These are phyloP conservation scores for Holothuria scabra DNA, from an alignment of 53 echinoderm and acorn worm species.

Conservation along the genomic window DNA sequence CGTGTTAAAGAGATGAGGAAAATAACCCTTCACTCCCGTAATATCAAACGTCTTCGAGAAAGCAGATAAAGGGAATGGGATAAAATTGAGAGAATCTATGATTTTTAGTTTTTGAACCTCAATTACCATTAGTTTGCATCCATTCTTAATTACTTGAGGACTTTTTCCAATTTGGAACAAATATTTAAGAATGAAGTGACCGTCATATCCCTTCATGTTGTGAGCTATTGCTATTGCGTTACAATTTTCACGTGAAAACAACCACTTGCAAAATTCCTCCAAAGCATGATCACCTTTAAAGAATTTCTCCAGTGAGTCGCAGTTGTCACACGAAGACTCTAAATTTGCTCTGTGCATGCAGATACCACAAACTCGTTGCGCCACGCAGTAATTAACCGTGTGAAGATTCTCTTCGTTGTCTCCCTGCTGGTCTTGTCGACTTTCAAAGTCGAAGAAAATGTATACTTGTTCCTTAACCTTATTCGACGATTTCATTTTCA, in stretches of 20 bases:
- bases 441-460: constrained; percentile 57
- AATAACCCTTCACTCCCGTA: constrained; percentile 32
- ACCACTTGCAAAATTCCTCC: constrained; percentile 49
- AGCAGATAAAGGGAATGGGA: constrained; percentile 38
- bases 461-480: neutral
- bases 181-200: constrained; percentile 35
- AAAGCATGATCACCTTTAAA: constrained; percentile 41
- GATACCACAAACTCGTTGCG: constrained; percentile 20
- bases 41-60: constrained; percentile 33
- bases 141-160: constrained; percentile 31
- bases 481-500: neutral
- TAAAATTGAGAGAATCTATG: constrained; percentile 54
- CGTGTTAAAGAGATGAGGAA: constrained; percentile 49
- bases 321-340: neutral
- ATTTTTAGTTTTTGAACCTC: neutral
- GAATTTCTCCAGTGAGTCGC: neutral
- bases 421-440: constrained; percentile 11
- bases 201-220: constrained; percentile 57
- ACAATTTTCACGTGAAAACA: neutral
- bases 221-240: constrained; percentile 38
- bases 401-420: neutral
- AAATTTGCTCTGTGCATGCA: constrained; percentile 7
- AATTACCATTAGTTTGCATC: constrained; percentile 50
- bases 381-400: constrained; percentile 42
- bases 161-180: constrained; percentile 5